Evolutionary conservation across 2,113 vertebrate species (phyloP).

Genomic region (Corapipo altera): DNA sequence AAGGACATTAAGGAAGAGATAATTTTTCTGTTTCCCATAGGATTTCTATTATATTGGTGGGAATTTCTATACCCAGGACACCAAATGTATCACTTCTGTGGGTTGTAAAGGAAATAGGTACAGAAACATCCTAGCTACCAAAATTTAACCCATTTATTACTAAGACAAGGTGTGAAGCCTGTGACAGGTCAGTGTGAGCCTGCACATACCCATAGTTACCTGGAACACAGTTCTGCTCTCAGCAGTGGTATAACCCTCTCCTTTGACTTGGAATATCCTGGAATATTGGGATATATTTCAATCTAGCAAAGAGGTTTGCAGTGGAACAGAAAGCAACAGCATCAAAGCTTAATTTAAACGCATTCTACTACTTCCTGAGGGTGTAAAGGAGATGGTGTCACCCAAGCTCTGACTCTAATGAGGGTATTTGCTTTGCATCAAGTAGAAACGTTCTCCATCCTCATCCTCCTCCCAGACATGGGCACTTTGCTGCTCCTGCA

Average conservation of each 20-base stretch:
- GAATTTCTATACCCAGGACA: neutral
- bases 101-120: neutral
- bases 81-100: neutral
- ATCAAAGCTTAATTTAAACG: neutral
- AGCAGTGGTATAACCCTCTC: accelerated
- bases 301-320: neutral
- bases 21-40: neutral
- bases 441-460: neutral
- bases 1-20: neutral
- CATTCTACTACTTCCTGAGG: neutral
- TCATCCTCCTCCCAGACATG: neutral
- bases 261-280: neutral
- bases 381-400: neutral
- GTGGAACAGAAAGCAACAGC: neutral
- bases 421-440: neutral
- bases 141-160: neutral
- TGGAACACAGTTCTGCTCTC: accelerated
- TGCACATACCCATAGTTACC: accelerated
- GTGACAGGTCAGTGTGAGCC: accelerated
- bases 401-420: neutral
- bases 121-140: neutral
- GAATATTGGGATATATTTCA: neutral
- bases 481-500: neutral
- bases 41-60: neutral
- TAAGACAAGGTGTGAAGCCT: neutral